A percentile compares a stretch with the other conserved stretches of the same genome.
These are phyloP conservation scores for Pyrocoelia pectoralis DNA, from an alignment of 2,888 invertebrate genomes.

Conservation along the genomic window DNA sequence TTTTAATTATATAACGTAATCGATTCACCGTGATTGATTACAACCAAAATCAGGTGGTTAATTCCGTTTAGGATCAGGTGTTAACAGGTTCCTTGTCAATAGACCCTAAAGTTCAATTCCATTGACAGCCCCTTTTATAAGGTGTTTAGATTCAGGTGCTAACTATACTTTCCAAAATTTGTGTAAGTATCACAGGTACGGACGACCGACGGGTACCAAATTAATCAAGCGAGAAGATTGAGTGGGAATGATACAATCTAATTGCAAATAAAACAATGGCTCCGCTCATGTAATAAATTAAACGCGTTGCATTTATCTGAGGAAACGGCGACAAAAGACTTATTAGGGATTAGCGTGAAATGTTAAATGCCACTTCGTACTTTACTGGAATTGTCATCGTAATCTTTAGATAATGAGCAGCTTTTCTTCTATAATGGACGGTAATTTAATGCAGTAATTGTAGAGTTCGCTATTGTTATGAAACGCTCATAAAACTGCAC, in stretches of 20 bases:
- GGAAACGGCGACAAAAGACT: slow-evolving; percentile 21
- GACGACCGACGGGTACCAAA: not conserved
- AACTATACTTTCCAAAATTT: not conserved
- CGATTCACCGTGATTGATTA: slow-evolving; percentile 26
- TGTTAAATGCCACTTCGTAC: slow-evolving; percentile 29
- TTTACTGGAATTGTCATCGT: slow-evolving; percentile 46
- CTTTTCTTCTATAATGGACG: slow-evolving; percentile 41
- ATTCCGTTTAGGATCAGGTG: slow-evolving; percentile 38
- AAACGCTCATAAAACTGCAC: slow-evolving; percentile 45
- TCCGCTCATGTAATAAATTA: not conserved
- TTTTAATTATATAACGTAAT: slow-evolving; percentile 17
- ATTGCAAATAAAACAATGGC: not conserved
- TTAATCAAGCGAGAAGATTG: not conserved
- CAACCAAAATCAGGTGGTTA: slow-evolving; percentile 21
- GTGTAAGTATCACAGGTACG: not conserved
- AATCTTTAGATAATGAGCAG: slow-evolving; percentile 50
- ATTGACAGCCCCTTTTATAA: slow-evolving; percentile 30
- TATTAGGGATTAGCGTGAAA: slow-evolving; percentile 44
- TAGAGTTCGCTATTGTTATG: slow-evolving; percentile 44
- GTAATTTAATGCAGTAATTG: slow-evolving; percentile 40
- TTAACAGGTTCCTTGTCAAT: slow-evolving; percentile 48
- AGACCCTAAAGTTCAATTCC: slow-evolving; percentile 47
- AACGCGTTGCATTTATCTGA: slow-evolving; percentile 3
- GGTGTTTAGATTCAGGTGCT: not conserved
- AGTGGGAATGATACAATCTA: not conserved